These are phyloP conservation scores for Hydropsyche tenuis DNA, from an alignment of 1,140 invertebrate species.

Conservation along the genomic window DNA sequence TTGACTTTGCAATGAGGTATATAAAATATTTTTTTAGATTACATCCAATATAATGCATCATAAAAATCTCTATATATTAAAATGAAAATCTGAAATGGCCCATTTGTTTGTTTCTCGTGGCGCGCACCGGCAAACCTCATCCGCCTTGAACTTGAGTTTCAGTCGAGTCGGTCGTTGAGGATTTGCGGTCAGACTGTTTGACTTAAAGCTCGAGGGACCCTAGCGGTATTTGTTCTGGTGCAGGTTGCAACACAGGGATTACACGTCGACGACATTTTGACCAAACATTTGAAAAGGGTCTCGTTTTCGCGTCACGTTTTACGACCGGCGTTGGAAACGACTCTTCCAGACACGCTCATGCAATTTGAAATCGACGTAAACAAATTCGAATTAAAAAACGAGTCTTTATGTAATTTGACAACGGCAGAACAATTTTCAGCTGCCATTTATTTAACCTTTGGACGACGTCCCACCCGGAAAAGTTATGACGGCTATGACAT, in stretches of 20 bases:
- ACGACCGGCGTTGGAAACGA: too few relatives aligned
- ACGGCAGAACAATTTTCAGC: slow-evolving; percentile 5
- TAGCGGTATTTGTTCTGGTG: slow-evolving; percentile 21
- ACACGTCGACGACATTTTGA: background rate
- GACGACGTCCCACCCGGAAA: slow-evolving; percentile 21
- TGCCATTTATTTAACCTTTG: slow-evolving; percentile 40
- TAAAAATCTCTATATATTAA: too few relatives aligned
- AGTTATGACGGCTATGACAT: slow-evolving; percentile 44
- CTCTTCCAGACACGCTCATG: too few relatives aligned
- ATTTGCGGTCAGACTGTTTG: slow-evolving; percentile 25
- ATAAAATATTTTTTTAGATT: too few relatives aligned
- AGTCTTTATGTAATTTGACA: background rate
- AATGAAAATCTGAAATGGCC: background rate
- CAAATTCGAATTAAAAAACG: background rate
- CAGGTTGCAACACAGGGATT: slow-evolving; percentile 27
- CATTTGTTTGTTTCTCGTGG: background rate
- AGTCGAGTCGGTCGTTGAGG: slow-evolving; percentile 7
- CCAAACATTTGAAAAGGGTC: too few relatives aligned
- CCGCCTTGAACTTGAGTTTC: slow-evolving; percentile 22
- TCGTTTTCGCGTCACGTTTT: too few relatives aligned
- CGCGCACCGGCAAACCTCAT: background rate
- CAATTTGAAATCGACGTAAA: too few relatives aligned
- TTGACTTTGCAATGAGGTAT: too few relatives aligned
- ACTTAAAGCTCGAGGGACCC: slow-evolving; percentile 24
- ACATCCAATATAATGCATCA: too few relatives aligned